Percentiles rank a stretch among this genome's conserved stretches.
These are phyloP conservation scores for Megamerina dolium DNA, from an alignment of 2,888 invertebrate genomes.

Conservation along the genomic window DNA sequence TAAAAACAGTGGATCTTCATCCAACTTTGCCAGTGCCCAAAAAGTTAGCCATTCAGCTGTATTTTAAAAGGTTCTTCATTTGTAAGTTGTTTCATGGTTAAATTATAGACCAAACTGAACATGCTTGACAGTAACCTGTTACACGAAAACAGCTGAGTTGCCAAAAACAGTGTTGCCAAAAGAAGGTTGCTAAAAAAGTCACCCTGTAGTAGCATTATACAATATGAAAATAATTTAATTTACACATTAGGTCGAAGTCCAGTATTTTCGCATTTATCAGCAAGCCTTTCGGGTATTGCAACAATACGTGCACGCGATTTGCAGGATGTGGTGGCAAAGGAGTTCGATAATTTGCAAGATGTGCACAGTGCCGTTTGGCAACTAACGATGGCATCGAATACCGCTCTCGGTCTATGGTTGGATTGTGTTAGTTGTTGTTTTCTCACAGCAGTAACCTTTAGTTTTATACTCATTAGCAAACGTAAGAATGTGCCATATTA, in stretches of 20 bases:
- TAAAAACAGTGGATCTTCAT: no score
- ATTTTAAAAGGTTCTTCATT: no score
- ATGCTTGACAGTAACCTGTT: no score
- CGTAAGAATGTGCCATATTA: constrained; percentile 50
- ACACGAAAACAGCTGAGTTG: no score
- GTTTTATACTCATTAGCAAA: constrained; percentile 56
- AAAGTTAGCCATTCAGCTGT: no score
- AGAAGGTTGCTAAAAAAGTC: no score
- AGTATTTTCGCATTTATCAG: constrained; percentile 85
- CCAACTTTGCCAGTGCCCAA: no score
- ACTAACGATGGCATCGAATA: constrained; percentile 42
- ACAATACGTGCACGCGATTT: constrained; percentile 78
- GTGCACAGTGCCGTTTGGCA: constrained; percentile 49
- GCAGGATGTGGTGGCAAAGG: constrained; percentile 64
- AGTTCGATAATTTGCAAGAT: constrained; percentile 69
- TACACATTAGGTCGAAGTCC: constrained; percentile 78
- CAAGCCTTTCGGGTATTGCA: constrained; percentile 76
- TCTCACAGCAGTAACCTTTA: constrained; percentile 58
- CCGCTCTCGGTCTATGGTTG: constrained; percentile 67
- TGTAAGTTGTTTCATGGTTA: no score
- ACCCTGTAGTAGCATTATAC: no score
- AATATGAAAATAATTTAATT: no score
- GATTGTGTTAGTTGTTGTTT: constrained; percentile 67
- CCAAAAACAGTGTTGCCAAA: no score
- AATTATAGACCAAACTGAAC: no score